phyloP scores from a whole-genome alignment of 2,888 invertebrate genomes.

The Crioceris asparagi region DNA sequence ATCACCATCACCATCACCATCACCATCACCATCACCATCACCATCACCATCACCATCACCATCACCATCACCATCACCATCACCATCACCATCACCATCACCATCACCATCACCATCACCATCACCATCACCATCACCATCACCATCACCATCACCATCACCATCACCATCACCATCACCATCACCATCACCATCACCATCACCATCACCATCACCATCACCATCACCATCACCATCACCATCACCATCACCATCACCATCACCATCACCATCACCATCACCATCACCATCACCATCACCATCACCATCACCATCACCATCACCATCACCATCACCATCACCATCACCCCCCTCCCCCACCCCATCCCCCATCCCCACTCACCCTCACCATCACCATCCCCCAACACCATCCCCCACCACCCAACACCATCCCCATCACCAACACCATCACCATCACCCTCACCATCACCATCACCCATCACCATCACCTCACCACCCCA shows the following conservation, averaged over 20 bases:
- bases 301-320: not conserved
- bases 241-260: not conserved
- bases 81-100: not conserved
- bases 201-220: not conserved
- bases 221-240: constrained; percentile 1
- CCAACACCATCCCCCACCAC: no score
- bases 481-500: no score
- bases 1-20: no score
- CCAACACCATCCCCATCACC: no score
- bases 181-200: not conserved
- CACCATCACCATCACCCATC: no score
- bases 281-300: constrained; percentile 2
- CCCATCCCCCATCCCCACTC: constrained; percentile 3
- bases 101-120: constrained; percentile 1
- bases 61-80: constrained; percentile 1
- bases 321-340: constrained; percentile 1
- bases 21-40: constrained; percentile 1
- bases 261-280: not conserved
- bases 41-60: constrained; percentile 1
- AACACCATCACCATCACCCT: no score
- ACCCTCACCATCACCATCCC: constrained; percentile 1
- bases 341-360: no score
- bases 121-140: constrained; percentile 1
- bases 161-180: constrained; percentile 1
- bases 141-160: not conserved